These are phyloP conservation scores for Zaprionus camerounensis DNA, from an alignment of 1,140 invertebrate species.

Conservation along the genomic window DNA sequence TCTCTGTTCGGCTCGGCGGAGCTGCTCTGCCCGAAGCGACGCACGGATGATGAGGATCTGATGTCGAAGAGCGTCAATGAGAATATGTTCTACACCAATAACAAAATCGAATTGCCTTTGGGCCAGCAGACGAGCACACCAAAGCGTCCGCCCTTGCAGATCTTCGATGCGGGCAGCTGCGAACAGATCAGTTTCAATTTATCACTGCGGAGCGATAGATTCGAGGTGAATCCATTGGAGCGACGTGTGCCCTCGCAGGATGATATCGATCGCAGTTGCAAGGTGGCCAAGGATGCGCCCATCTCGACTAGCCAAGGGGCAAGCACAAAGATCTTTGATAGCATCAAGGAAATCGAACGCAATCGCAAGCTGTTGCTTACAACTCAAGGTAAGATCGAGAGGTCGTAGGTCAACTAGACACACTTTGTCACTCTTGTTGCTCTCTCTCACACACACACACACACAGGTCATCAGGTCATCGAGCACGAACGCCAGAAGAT, in stretches of 20 bases:
- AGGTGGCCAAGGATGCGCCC: constrained; percentile 92
- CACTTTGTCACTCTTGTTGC: too few species aligned
- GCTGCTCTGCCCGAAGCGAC: constrained; percentile 72
- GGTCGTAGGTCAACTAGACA: too few species aligned
- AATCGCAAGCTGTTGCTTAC: constrained; percentile 93
- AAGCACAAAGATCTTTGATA: constrained; percentile 93
- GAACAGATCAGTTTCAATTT: constrained; percentile 78
- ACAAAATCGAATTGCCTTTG: constrained; percentile 72
- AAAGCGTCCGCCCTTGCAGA: constrained; percentile 68
- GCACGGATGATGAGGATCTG: constrained; percentile 84
- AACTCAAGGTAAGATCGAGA: constrained; percentile 87
- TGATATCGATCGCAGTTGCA: constrained; percentile 94
- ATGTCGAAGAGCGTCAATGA: constrained; percentile 87
- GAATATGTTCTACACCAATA: constrained; percentile 86
- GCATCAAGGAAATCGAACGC: constrained; percentile 94
- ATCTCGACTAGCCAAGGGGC: constrained; percentile 87
- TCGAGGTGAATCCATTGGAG: constrained; percentile 85
- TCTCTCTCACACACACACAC: too few species aligned
- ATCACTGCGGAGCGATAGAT: constrained; percentile 84
- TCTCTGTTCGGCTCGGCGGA: constrained; percentile 82
- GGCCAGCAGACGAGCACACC: constrained; percentile 65
- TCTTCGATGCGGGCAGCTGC: constrained; percentile 64
- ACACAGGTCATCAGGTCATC: constrained; percentile 93
- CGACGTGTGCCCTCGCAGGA: constrained; percentile 89
- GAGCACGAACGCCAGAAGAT: constrained; percentile 95